Conservation (phyloP, 2,888 invertebrate genomes). For the Laothoe populi region DNA sequence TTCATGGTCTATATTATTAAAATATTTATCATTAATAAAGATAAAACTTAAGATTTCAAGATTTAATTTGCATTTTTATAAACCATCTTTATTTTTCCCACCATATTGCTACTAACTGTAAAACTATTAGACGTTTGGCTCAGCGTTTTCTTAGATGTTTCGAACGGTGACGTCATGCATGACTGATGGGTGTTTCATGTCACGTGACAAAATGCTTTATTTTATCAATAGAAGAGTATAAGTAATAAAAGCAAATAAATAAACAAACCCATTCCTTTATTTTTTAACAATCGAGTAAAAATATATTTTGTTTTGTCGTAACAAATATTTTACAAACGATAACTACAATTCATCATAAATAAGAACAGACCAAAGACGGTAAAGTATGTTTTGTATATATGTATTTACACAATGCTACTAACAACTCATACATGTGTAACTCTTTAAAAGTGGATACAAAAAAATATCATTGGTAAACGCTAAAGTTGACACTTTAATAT, state of each 20-base stretch:
- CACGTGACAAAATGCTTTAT: background rate
- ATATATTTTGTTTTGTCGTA: background rate
- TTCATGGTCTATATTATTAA: too few relatives aligned
- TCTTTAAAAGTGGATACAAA: background rate
- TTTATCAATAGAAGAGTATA: background rate
- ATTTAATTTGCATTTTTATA: too few relatives aligned
- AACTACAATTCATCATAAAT: background rate
- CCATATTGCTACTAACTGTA: too few relatives aligned
- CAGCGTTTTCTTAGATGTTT: too few relatives aligned
- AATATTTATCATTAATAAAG: too few relatives aligned
- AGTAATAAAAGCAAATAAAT: background rate
- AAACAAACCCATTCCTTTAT: conserved; percentile 16
- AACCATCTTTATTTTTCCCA: too few relatives aligned
- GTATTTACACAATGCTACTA: background rate
- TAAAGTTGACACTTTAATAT: background rate
- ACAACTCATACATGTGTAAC: too few relatives aligned
- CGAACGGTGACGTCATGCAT: too few relatives aligned
- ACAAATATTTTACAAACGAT: background rate
- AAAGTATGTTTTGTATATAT: background rate
- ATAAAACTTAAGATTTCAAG: too few relatives aligned
- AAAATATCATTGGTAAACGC: background rate
- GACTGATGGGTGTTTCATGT: too few relatives aligned
- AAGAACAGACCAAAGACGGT: background rate
- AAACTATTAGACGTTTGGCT: too few relatives aligned
- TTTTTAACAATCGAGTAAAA: background rate